These are phyloP conservation scores for Todiramphus saurophagus DNA, from an alignment of 2,113 vertebrate genomes.

Conservation along the genomic window DNA sequence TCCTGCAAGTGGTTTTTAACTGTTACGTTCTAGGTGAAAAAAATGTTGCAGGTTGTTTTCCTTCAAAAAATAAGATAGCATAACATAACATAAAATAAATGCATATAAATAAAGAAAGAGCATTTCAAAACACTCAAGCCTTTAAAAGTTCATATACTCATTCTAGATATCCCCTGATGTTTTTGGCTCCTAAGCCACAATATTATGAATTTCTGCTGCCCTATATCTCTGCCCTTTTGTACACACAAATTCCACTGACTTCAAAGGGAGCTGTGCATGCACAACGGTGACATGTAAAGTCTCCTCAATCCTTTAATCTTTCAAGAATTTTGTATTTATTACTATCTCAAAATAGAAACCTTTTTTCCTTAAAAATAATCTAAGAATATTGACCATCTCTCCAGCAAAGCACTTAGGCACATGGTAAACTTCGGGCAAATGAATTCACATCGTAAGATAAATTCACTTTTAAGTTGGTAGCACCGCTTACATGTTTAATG, in stretches of 20 bases:
- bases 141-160: neutral
- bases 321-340: slow-evolving; percentile 34
- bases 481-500: neutral
- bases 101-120: neutral
- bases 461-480: neutral
- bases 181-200: neutral
- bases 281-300: neutral
- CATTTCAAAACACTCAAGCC: neutral
- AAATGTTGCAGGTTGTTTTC: neutral
- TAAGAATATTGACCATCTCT: neutral
- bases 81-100: neutral
- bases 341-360: neutral
- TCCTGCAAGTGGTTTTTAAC: neutral
- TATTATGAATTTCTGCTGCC: neutral
- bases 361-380: neutral
- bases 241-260: neutral
- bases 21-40: neutral
- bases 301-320: slow-evolving; percentile 39
- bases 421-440: neutral
- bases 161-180: neutral
- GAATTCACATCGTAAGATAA: neutral
- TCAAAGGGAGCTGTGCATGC: slow-evolving; percentile 10
- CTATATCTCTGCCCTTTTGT: neutral
- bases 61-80: too few species aligned
- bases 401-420: neutral